Percentiles rank a stretch among this genome's conserved stretches.
These are phyloP conservation scores for Eumerus sabulonum DNA, from an alignment of 2,888 invertebrate genomes.

Conservation along the genomic window DNA sequence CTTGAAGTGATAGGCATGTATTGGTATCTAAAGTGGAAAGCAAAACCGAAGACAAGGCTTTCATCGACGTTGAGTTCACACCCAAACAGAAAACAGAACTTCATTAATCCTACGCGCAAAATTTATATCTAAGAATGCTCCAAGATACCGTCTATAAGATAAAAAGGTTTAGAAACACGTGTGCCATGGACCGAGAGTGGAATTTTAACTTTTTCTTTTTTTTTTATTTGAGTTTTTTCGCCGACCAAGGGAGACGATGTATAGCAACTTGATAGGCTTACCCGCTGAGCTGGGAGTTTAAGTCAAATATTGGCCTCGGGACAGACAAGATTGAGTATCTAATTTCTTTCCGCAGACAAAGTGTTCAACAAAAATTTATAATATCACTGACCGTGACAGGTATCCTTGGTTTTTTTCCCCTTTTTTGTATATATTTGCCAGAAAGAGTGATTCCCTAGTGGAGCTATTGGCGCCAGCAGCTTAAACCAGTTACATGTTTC, in stretches of 20 bases:
- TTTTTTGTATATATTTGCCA: no score
- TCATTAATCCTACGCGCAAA: conserved; percentile 61
- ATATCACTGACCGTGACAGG: no score
- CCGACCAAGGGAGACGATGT: no score
- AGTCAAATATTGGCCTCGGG: not conserved
- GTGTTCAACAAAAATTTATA: not conserved
- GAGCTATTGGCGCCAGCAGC: no score
- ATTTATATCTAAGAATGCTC: conserved; percentile 39
- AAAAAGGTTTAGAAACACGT: conserved; percentile 11
- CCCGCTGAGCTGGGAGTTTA: conserved; percentile 1
- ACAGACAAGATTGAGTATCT: conserved; percentile 9
- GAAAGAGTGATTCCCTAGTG: no score
- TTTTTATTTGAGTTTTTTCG: no score
- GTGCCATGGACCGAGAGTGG: conserved; percentile 35
- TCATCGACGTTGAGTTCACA: conserved; percentile 46
- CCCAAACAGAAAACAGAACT: conserved; percentile 38
- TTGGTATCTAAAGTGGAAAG: conserved; percentile 58
- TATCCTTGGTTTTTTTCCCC: no score
- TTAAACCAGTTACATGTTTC: no score
- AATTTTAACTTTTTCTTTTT: conserved; percentile 42
- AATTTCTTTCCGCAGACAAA: conserved; percentile 12
- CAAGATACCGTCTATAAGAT: not conserved
- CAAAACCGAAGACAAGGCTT: conserved; percentile 31
- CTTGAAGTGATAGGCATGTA: conserved; percentile 46
- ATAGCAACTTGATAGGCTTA: conserved; percentile 52